Conservation (phyloP, 2,113 vertebrate genomes). For the Rhynchomys soricoides region DNA sequence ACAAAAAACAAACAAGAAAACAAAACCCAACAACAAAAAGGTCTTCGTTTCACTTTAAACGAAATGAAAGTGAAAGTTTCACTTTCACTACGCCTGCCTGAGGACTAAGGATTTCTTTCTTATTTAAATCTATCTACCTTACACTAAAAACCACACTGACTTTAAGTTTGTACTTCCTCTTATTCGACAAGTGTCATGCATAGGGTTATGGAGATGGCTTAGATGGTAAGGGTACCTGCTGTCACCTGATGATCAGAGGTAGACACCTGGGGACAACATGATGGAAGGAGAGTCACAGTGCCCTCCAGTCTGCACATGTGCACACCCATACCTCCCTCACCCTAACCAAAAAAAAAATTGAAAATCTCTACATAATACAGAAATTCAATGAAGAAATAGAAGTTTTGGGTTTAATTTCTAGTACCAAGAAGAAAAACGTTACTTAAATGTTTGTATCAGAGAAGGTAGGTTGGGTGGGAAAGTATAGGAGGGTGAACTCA, state of each 20-base stretch:
- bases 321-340: neutral
- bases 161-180: neutral
- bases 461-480: slow-evolving; percentile 3
- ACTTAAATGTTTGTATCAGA: neutral
- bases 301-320: neutral
- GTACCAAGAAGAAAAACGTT: neutral
- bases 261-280: neutral
- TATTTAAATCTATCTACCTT: slow-evolving; percentile 38
- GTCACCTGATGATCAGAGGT: neutral
- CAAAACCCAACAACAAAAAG: no score
- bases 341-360: neutral
- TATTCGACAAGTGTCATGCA: neutral
- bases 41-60: neutral
- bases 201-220: neutral
- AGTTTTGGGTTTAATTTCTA: neutral
- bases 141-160: slow-evolving; percentile 7
- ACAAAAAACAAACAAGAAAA: neutral
- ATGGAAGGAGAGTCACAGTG: neutral
- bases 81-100: neutral
- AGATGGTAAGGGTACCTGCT: neutral
- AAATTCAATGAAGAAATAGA: neutral
- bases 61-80: no score
- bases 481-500: neutral
- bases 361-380: neutral
- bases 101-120: neutral